phyloP scores from a whole-genome alignment of 2,113 vertebrate genomes.

The Carassius carassius region DNA sequence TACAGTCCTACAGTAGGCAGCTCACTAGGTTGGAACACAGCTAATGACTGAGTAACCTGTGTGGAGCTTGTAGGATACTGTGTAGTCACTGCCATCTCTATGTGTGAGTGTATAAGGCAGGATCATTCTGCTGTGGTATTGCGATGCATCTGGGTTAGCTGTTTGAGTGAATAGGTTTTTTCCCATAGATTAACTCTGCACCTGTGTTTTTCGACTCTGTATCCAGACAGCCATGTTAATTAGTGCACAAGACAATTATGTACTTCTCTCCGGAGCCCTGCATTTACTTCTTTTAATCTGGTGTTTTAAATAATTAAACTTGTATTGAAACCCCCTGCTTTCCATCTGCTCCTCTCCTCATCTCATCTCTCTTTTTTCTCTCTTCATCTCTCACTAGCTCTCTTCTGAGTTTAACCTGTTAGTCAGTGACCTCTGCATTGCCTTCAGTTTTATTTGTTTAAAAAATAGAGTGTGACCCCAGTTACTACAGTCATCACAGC shows the following conservation, averaged over 20 bases:
- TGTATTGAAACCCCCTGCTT: slow-evolving; percentile 57
- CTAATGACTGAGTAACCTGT: background rate
- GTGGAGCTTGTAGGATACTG: background rate
- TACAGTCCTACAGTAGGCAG: background rate
- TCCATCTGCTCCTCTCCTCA: slow-evolving; percentile 2
- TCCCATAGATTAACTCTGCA: slow-evolving; percentile 40
- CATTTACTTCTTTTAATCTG: slow-evolving; percentile 77
- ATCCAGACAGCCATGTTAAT: slow-evolving; percentile 66
- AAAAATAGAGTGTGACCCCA: slow-evolving; percentile 48
- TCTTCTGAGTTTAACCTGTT: background rate
- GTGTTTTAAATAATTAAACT: slow-evolving; percentile 76
- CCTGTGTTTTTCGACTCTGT: slow-evolving; percentile 18
- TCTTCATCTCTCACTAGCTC: background rate
- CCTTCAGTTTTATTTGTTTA: background rate
- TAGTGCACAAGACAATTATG: slow-evolving; percentile 73
- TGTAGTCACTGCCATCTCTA: background rate
- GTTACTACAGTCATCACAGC: slow-evolving; percentile 56
- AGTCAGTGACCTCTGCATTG: background rate
- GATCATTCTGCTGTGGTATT: background rate
- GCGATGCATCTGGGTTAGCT: slow-evolving; percentile 10
- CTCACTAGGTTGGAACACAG: background rate
- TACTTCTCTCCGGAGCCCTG: slow-evolving; percentile 66
- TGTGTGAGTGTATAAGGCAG: background rate
- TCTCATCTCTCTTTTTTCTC: background rate
- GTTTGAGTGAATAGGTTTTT: slow-evolving; percentile 46